A percentile compares a stretch with the other conserved stretches of the same genome.
phyloP scores from a whole-genome alignment of 2,113 vertebrate species.

The Apteryx owenii region DNA sequence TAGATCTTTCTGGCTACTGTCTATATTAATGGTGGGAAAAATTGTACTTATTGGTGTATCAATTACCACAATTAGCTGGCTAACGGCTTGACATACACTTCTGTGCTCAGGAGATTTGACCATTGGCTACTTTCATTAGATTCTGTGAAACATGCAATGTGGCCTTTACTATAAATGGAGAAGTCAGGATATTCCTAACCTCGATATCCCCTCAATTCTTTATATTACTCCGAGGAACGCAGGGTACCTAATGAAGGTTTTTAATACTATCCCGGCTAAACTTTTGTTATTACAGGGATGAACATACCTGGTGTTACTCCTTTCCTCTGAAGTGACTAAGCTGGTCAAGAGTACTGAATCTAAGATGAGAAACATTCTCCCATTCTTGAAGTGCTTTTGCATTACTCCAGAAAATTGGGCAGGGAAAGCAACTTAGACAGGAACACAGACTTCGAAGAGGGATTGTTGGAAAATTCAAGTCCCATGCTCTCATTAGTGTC shows the following conservation, averaged over 20 bases:
- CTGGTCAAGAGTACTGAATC: neutral
- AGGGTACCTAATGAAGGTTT: neutral
- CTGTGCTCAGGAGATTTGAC: neutral
- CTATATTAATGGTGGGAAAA: neutral
- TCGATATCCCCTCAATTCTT: neutral
- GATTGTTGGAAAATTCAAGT: neutral
- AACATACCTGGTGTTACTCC: neutral
- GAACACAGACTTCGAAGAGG: neutral
- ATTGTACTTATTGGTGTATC: neutral
- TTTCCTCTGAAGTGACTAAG: neutral
- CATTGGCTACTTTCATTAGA: neutral
- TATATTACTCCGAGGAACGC: neutral
- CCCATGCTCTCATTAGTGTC: neutral
- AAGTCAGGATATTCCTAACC: neutral
- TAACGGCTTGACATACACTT: neutral
- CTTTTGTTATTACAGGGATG: neutral
- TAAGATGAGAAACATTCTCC: neutral
- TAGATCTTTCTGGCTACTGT: neutral
- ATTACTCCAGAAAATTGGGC: neutral
- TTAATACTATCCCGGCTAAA: fast-evolving
- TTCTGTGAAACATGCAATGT: neutral
- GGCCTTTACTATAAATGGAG: neutral
- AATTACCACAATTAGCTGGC: neutral
- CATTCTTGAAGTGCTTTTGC: neutral
- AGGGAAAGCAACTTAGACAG: neutral